phyloP scores from a whole-genome alignment of 2,113 vertebrate genomes.

The Gobiocypris rarus region DNA sequence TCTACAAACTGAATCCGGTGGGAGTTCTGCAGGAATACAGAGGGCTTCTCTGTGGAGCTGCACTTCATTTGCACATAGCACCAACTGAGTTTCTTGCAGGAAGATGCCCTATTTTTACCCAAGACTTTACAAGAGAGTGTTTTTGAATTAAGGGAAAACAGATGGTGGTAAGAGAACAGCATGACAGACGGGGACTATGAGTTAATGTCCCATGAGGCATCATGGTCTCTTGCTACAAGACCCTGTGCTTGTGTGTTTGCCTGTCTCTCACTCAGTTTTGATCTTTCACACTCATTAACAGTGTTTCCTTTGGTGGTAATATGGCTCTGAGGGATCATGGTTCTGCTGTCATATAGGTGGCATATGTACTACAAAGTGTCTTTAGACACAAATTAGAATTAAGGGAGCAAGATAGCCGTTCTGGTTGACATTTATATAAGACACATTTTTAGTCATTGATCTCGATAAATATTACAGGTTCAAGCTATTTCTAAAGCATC shows the following conservation, averaged over 20 bases:
- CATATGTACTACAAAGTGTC: background rate
- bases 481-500: background rate
- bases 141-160: constrained; percentile 53
- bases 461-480: background rate
- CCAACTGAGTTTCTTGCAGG: background rate
- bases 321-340: background rate
- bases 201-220: constrained; percentile 9
- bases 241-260: constrained; percentile 11
- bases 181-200: background rate
- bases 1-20: background rate
- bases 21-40: background rate
- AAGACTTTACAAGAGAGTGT: constrained; percentile 34
- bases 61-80: constrained; percentile 30
- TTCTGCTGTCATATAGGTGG: background rate
- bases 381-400: constrained; percentile 2
- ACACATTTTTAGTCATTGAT: background rate
- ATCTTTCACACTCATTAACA: constrained; percentile 20
- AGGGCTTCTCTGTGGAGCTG: background rate
- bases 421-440: background rate
- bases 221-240: constrained; percentile 7
- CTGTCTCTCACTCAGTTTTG: background rate
- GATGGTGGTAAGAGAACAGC: constrained; percentile 47
- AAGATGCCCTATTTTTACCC: constrained; percentile 7
- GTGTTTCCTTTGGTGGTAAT: background rate
- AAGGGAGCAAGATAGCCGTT: background rate